Base-by-base conservation (phyloP, 1,140 invertebrate genomes). In the Aphelenchoides besseyi region DNA sequence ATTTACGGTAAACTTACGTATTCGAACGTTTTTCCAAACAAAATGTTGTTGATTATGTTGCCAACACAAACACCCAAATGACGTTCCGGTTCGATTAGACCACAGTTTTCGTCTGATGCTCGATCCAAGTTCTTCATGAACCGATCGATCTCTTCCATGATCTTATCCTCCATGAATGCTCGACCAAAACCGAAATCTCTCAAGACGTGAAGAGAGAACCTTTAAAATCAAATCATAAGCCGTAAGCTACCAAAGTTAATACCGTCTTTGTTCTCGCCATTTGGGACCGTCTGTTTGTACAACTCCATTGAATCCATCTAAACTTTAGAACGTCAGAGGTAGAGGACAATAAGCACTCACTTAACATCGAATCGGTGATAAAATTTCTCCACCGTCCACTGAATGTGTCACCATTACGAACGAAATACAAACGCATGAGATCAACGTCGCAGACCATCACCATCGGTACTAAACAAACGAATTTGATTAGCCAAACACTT, bases 211-310 rank as follows among this genome's bases (percentile, higher is more conserved):
- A 96, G 92, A 12, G 96, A 87, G 86, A 96, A 97, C 71, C 23
- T 48, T 12, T 48, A 23, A 48, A 23, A 48, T 16, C 12, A 48
- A 23, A 48, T 48, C 12, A 48, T 12, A 23, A 48, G 41, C 12
- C 12, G 41, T 12, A 48, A 48, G 12, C 12, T 16, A 48, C 41
- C 12, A 23, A 23, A 48, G 91, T n/a, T 95, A 87, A 86, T 96
- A 96, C 72, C 90, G 89, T 64, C 94, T 87, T 84, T 96, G 92
- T 74, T 92, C 91, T 84, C 92, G 92, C 94, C 94, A 96, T 76
- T 95, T 86, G 69, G 90, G 89, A 61, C 94, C 94, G 73, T 92
- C 91, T 26, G 79, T 82, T 74, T 83, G 81, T 3, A 83, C 80
- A 28, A 83, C 74, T 57, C 81, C 81, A 63, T 83, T 84, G 37